Percentiles rank a stretch among this genome's conserved stretches.
Conservation (phyloP, 2,888 invertebrate genomes). For the Elaeidobius kamerunicus region DNA sequence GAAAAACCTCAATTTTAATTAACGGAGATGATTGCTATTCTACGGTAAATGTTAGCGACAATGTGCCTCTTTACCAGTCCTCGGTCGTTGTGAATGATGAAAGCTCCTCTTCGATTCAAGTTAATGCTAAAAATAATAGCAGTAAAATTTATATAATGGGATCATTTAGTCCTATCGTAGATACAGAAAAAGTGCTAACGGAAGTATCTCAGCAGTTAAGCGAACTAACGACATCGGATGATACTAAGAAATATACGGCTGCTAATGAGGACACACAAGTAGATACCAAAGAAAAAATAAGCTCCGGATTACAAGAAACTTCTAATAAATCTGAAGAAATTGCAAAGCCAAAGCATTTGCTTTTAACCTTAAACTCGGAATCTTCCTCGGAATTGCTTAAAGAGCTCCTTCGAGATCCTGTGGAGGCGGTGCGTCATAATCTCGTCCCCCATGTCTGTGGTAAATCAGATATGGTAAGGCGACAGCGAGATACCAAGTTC, state of each 20-base stretch:
- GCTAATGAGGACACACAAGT: too few species aligned
- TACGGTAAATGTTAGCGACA: slow-evolving; percentile 68
- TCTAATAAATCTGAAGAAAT: too few species aligned
- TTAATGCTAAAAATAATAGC: slow-evolving; percentile 39
- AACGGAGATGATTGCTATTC: slow-evolving; percentile 73
- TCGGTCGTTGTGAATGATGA: slow-evolving; percentile 70
- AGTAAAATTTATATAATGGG: slow-evolving; percentile 48
- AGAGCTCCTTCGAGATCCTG: slow-evolving; percentile 65
- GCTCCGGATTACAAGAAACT: too few species aligned
- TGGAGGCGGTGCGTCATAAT: slow-evolving; percentile 72
- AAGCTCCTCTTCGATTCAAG: slow-evolving; percentile 42
- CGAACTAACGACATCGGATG: background rate
- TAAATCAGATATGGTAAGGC: slow-evolving; percentile 53
- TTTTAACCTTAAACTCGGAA: slow-evolving; percentile 4
- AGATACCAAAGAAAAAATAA: too few species aligned
- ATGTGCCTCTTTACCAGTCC: slow-evolving; percentile 68
- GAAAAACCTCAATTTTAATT: slow-evolving; percentile 70
- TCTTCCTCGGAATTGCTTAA: slow-evolving; percentile 47
- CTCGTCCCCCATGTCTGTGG: slow-evolving; percentile 77
- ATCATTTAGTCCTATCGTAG: slow-evolving; percentile 37
- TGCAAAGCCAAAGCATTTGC: too few species aligned
- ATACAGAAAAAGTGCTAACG: slow-evolving; percentile 15
- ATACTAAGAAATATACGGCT: background rate
- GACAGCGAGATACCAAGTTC: slow-evolving; percentile 40
- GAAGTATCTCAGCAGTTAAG: slow-evolving; percentile 5